Evolutionary conservation across 2,797 vertebrate genomes (phyloP).

Genomic region (Pangasius sanitwongsei): DNA sequence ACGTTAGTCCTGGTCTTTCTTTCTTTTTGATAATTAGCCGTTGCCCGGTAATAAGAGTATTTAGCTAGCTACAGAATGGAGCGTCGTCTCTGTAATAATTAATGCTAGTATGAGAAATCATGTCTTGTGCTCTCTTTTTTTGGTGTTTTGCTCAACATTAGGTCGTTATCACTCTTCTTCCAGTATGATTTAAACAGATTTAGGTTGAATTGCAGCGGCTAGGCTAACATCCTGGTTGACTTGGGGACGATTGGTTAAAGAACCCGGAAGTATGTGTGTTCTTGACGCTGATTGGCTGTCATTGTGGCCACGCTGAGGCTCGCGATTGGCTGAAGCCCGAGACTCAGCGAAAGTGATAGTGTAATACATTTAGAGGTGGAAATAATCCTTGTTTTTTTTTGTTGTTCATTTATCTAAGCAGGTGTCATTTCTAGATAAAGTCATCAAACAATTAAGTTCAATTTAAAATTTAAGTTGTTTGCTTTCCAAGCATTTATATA

Average conservation of each 20-base stretch:
- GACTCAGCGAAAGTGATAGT: not conserved
- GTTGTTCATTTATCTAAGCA: not conserved
- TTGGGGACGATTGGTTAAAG: not conserved
- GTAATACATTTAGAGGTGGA: not conserved
- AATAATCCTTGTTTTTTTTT: not conserved
- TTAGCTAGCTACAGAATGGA: not conserved
- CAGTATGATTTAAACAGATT: not conserved
- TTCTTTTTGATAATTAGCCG: not conserved
- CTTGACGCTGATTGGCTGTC: slow-evolving; percentile 67
- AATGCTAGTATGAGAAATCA: not conserved
- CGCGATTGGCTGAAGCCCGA: slow-evolving; percentile 69
- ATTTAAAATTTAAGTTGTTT: not conserved
- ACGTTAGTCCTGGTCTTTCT: too few relatives aligned
- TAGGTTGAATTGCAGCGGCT: not conserved
- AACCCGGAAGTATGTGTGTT: not conserved
- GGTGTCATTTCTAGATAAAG: not conserved
- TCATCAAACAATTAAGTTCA: not conserved
- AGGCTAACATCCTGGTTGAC: slow-evolving; percentile 31
- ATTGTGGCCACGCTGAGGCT: slow-evolving; percentile 69
- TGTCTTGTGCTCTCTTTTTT: not conserved
- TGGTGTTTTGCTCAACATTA: not conserved
- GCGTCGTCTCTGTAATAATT: too few relatives aligned
- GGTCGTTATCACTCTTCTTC: not conserved
- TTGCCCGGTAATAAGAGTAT: not conserved
- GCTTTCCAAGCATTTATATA: not conserved